These are phyloP conservation scores for Balearica regulorum DNA, from an alignment of 2,797 vertebrate genomes.

Conservation along the genomic window DNA sequence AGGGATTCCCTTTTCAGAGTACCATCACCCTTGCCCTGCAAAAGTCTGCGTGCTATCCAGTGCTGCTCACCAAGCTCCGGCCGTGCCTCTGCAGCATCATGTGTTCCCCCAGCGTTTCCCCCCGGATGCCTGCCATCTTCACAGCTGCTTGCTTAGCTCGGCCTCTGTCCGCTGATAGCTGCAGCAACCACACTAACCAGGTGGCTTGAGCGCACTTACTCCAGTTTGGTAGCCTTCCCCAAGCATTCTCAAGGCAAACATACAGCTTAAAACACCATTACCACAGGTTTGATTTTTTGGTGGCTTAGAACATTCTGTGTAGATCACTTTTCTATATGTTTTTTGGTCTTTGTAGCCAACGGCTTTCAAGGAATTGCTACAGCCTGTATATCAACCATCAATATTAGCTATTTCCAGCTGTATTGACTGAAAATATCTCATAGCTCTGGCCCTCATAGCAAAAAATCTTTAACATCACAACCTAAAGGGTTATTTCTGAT, in stretches of 20 bases:
- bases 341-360: background rate
- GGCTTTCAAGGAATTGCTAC: background rate
- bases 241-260: background rate
- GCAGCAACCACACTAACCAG: background rate
- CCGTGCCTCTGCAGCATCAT: background rate
- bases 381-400: background rate
- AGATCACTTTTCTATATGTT: background rate
- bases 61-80: background rate
- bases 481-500: background rate
- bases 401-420: background rate
- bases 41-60: background rate
- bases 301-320: background rate
- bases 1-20: background rate
- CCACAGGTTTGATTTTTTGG: background rate
- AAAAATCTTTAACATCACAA: background rate
- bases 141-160: background rate
- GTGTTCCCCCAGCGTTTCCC: background rate
- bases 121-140: background rate
- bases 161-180: background rate
- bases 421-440: background rate
- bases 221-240: background rate
- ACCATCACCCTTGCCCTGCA: background rate
- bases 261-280: background rate
- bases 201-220: background rate
- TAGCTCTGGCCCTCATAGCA: background rate